Conservation (phyloP, 2,888 invertebrate genomes). For the Dasysyrphus albostriatus region DNA sequence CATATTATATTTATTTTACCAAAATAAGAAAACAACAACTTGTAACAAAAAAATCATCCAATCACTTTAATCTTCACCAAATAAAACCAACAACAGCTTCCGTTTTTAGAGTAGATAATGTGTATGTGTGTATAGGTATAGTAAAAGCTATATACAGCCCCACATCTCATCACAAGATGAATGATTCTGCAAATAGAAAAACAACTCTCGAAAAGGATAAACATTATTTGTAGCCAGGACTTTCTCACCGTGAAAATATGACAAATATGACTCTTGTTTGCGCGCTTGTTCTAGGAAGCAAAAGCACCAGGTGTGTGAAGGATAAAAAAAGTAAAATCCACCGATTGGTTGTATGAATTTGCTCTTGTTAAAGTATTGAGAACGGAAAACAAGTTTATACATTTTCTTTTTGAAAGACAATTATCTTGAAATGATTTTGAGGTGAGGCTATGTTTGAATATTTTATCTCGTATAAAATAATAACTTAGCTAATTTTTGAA, state of each 20-base stretch:
- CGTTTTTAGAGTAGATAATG: background rate
- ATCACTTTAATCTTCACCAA: background rate
- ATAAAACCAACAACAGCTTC: background rate
- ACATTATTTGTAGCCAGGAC: conserved; percentile 60
- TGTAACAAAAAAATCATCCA: background rate
- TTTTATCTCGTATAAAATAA: too few species aligned
- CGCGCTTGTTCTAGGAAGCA: conserved; percentile 9
- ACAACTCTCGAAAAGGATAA: conserved; percentile 12
- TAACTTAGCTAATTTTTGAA: too few species aligned
- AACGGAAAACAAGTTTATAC: too few species aligned
- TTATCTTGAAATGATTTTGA: too few species aligned
- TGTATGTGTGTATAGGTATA: background rate
- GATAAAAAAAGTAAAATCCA: background rate
- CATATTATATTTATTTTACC: too few species aligned
- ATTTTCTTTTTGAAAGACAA: too few species aligned
- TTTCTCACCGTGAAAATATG: conserved; percentile 59
- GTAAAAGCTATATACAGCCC: background rate
- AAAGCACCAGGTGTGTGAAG: conserved; percentile 9
- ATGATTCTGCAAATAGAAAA: conserved; percentile 17
- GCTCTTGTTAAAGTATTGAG: background rate
- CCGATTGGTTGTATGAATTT: background rate
- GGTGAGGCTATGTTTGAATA: too few species aligned
- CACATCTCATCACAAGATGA: conserved; percentile 2
- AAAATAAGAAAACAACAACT: background rate
- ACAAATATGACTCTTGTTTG: conserved; percentile 71